Evolutionary conservation across 2,888 invertebrate genomes (phyloP).

Genomic region (Bhutanitis thaidina): DNA sequence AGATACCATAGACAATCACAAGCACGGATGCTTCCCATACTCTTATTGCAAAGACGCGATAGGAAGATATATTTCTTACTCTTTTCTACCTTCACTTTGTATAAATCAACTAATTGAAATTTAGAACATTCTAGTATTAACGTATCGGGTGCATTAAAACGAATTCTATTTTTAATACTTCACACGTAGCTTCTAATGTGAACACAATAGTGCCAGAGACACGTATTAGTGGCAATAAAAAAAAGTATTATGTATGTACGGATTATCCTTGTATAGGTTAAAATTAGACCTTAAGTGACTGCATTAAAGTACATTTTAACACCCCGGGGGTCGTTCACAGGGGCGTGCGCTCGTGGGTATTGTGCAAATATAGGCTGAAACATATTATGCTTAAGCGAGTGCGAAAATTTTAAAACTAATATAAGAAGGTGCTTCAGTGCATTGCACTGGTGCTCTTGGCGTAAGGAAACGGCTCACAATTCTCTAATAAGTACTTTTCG

Average conservation of each 20-base stretch:
- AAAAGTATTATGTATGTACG: slow-evolving; percentile 43
- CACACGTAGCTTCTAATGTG: slow-evolving; percentile 50
- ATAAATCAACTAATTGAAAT: slow-evolving; percentile 15
- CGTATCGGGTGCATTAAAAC: slow-evolving; percentile 52
- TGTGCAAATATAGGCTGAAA: slow-evolving; percentile 20
- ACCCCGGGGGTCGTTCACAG: background rate
- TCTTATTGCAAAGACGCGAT: slow-evolving; percentile 13
- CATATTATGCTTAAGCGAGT: slow-evolving; percentile 18
- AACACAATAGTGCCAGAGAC: slow-evolving; percentile 41
- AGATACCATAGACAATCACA: background rate
- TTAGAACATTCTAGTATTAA: slow-evolving; percentile 45
- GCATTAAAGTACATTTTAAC: slow-evolving; percentile 51
- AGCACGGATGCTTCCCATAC: slow-evolving; percentile 9
- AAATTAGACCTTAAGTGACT: slow-evolving; percentile 48
- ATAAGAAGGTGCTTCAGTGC: slow-evolving; percentile 54
- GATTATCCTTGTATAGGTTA: slow-evolving; percentile 25
- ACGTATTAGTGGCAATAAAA: slow-evolving; percentile 53
- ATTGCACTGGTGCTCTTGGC: slow-evolving; percentile 50
- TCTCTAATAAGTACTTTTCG: background rate
- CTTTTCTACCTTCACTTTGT: slow-evolving; percentile 10
- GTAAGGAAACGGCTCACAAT: slow-evolving; percentile 14
- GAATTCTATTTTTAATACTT: slow-evolving; percentile 70
- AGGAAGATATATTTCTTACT: slow-evolving; percentile 22
- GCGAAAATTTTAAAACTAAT: slow-evolving; percentile 3
- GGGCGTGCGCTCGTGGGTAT: slow-evolving; percentile 6